Evolutionary conservation across 2,797 vertebrate species (phyloP), one percentile per base, ranked within the genome.

Genomic region (Monodelphis domestica): DNA sequence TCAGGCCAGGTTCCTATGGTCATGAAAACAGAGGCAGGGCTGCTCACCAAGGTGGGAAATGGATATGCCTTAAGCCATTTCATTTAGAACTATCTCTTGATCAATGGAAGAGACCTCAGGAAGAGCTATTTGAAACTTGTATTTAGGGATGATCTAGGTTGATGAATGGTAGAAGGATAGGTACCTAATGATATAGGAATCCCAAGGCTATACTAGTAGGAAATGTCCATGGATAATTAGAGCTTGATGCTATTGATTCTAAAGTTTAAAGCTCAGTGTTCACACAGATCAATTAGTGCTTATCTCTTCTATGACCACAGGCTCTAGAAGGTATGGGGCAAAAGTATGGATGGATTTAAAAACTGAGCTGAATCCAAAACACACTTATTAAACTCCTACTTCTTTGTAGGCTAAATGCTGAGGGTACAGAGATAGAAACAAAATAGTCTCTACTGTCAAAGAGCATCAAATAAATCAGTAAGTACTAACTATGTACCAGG

Each of bases 1-100:
- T 26, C 6, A 0, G 38, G 38, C 29, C 2, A 0, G 0, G 0
- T 70, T 56, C 52, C 89, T 87, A 21, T 6, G 53, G 51, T 30
- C 50, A 70, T 21, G 38, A 12, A 24, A n/a, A 4, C 33, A 38
- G 51, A 54, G 50, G 21, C 12, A 5, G 78, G 56, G 24, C 3
- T 56, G 6, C 45, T 14, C 29, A 45, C 28, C 38, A 78, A 45
- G 9, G 11, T 0, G 5, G 90, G 54, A 33, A 33, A 15, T 4
- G 6, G 52, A n/a, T 17, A 10, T 57, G 56, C 89, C 55, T 56
- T n/a, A 52, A 30, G 30, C 50, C 30, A 15, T 0, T 54, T 51
- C 50, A 53, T 6, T 14, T 14, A 17, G 54, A 53, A 45, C n/a
- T 12, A 52, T n/a, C 52, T 55, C 50, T 59, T 63, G 84, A 28